A percentile compares a stretch with the other conserved stretches of the same genome.
phyloP scores from a whole-genome alignment of 2,888 invertebrate genomes.

The Perithous albicinctus region DNA sequence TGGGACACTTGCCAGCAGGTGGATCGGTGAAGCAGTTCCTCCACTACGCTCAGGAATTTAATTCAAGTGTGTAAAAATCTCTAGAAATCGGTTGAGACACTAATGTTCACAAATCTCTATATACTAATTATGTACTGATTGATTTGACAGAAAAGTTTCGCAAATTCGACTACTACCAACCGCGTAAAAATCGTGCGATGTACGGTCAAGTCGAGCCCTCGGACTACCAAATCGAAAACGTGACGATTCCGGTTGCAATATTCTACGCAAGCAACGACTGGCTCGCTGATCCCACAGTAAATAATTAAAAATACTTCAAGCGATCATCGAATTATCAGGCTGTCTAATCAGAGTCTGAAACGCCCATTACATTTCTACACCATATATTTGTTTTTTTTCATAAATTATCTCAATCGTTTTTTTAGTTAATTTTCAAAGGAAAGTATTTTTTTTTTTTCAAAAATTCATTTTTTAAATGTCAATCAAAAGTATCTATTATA shows the following conservation, averaged over 20 bases:
- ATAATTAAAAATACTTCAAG: neutral
- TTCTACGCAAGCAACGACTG: constrained; percentile 89
- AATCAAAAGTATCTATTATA: too few species aligned
- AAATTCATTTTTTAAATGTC: too few species aligned
- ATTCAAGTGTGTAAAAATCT: constrained; percentile 69
- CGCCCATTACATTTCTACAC: too few species aligned
- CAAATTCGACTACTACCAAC: constrained; percentile 86
- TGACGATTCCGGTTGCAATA: constrained; percentile 88
- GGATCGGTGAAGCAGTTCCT: constrained; percentile 89
- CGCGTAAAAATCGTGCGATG: constrained; percentile 85
- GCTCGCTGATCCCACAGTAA: constrained; percentile 85
- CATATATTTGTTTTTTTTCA: too few species aligned
- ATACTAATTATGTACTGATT: neutral
- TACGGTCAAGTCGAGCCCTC: constrained; percentile 88
- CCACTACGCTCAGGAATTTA: constrained; percentile 89
- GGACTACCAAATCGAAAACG: constrained; percentile 86
- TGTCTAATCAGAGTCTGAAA: too few species aligned
- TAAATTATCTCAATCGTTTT: too few species aligned
- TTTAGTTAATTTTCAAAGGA: too few species aligned
- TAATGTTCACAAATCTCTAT: neutral
- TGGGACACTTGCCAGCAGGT: constrained; percentile 89
- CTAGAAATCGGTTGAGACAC: neutral
- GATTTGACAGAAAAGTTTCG: constrained; percentile 81
- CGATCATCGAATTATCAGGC: neutral
- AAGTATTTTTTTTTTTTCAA: too few species aligned